Evolutionary conservation across 2,113 vertebrate species (phyloP).

Genomic region (Oplegnathus fasciatus): DNA sequence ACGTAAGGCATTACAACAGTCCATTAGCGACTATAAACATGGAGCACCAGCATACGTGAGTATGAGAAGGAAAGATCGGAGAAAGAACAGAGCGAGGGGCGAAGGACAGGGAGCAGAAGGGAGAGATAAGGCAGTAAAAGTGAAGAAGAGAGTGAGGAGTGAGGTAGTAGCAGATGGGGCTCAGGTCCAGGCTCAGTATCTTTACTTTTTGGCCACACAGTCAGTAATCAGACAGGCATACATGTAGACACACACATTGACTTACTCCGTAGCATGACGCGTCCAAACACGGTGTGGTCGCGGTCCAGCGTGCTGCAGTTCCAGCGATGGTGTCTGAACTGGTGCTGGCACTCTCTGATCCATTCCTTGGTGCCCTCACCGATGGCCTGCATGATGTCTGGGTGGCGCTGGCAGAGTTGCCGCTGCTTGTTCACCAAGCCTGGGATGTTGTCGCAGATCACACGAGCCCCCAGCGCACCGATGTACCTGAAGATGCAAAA

Average conservation of each 20-base stretch:
- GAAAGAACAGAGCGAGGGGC: conserved; percentile 33
- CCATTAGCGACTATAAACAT: conserved; percentile 74
- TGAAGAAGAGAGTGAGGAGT: conserved; percentile 14
- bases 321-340: conserved; percentile 98
- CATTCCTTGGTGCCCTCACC: conserved; percentile 97
- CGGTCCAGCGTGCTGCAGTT: conserved; percentile 98
- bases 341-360: conserved; percentile 98
- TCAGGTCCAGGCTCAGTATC: conserved; percentile 3
- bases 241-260: conserved; percentile 23
- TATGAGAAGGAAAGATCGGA: conserved; percentile 27
- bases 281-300: conserved; percentile 96
- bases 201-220: not conserved
- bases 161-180: not conserved
- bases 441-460: conserved; percentile 98
- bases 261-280: conserved; percentile 97
- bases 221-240: not conserved
- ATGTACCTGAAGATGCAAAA: conserved; percentile 89
- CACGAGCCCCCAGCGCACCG: conserved; percentile 93
- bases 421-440: conserved; percentile 97
- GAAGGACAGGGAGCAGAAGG: conserved; percentile 6
- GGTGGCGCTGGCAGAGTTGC: conserved; percentile 95
- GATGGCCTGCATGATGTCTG: conserved; percentile 98
- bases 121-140: conserved; percentile 32
- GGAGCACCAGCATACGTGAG: conserved; percentile 38
- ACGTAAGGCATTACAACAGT: conserved; percentile 60